A percentile compares a stretch with the other conserved stretches of the same genome.
These are phyloP conservation scores for Noctua janthe DNA, from an alignment of 2,888 invertebrate genomes.

Conservation along the genomic window DNA sequence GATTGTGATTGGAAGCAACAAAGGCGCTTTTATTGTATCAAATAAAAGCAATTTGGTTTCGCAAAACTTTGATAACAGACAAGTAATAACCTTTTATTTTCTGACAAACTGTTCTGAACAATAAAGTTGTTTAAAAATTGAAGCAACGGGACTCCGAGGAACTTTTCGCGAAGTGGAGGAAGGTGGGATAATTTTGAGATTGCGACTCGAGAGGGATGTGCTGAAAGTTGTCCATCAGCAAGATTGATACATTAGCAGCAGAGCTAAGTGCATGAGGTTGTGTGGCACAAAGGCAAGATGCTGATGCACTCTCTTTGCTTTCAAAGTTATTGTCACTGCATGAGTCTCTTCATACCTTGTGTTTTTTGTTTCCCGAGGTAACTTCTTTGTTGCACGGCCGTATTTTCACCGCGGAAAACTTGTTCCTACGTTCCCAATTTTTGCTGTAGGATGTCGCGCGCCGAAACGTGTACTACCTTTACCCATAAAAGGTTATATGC, in stretches of 20 bases:
- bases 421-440: slow-evolving; percentile 53
- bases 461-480: slow-evolving; percentile 22
- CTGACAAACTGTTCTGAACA: slow-evolving; percentile 43
- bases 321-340: slow-evolving; percentile 78
- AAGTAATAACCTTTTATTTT: slow-evolving; percentile 52
- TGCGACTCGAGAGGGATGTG: slow-evolving; percentile 16
- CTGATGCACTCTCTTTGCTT: slow-evolving; percentile 80
- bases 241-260: slow-evolving; percentile 79
- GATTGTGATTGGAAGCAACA: slow-evolving; percentile 54
- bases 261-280: slow-evolving; percentile 69
- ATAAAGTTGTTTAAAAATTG: slow-evolving; percentile 41
- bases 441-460: slow-evolving; percentile 37
- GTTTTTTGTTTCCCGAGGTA: slow-evolving; percentile 62
- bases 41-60: slow-evolving; percentile 58
- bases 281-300: slow-evolving; percentile 75
- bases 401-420: slow-evolving; percentile 53
- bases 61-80: slow-evolving; percentile 50
- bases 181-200: slow-evolving; percentile 22
- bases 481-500: slow-evolving; percentile 56
- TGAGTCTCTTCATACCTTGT: slow-evolving; percentile 62
- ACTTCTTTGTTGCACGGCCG: slow-evolving; percentile 44
- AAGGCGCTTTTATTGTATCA: slow-evolving; percentile 47
- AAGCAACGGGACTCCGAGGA: slow-evolving; percentile 14
- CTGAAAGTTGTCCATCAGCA: slow-evolving; percentile 73
- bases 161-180: slow-evolving; percentile 8